A percentile compares a stretch with the other conserved stretches of the same genome.
phyloP scores from a whole-genome alignment of 2,888 invertebrate genomes.

The Noctua janthina region DNA sequence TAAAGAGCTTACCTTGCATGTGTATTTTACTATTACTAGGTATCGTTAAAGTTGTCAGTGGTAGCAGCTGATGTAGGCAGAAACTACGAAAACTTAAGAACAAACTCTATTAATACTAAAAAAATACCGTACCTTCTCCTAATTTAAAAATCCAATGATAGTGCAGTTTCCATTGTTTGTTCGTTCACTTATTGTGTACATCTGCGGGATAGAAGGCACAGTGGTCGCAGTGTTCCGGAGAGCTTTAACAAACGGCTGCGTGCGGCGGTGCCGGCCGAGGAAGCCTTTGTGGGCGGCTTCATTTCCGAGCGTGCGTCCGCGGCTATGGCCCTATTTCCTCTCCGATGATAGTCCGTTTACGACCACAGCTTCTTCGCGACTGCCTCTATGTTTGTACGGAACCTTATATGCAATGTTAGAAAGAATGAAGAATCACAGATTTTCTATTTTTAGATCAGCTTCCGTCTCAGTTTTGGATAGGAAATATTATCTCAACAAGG shows the following conservation, averaged over 20 bases:
- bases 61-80: neutral
- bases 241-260: constrained; percentile 67
- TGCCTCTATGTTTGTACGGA: constrained; percentile 29
- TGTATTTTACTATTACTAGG: neutral
- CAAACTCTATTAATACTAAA: neutral
- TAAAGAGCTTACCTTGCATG: neutral
- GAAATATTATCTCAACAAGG: neutral
- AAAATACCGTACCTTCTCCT: neutral
- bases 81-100: neutral
- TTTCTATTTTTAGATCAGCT: neutral
- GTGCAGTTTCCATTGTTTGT: constrained; percentile 13
- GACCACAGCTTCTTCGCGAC: constrained; percentile 55
- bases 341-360: constrained; percentile 81
- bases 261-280: constrained; percentile 64
- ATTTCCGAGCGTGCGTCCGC: constrained; percentile 82
- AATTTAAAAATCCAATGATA: neutral
- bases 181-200: constrained; percentile 24
- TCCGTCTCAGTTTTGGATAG: neutral
- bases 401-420: constrained; percentile 8
- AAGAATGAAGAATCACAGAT: neutral
- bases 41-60: neutral
- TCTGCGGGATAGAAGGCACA: constrained; percentile 20
- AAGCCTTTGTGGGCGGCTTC: constrained; percentile 75
- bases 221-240: constrained; percentile 51
- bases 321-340: constrained; percentile 73